A percentile compares a stretch with the other conserved stretches of the same genome.
These are phyloP conservation scores for Myxocyprinus asiaticus DNA, from an alignment of 2,113 vertebrate genomes.

Conservation along the genomic window DNA sequence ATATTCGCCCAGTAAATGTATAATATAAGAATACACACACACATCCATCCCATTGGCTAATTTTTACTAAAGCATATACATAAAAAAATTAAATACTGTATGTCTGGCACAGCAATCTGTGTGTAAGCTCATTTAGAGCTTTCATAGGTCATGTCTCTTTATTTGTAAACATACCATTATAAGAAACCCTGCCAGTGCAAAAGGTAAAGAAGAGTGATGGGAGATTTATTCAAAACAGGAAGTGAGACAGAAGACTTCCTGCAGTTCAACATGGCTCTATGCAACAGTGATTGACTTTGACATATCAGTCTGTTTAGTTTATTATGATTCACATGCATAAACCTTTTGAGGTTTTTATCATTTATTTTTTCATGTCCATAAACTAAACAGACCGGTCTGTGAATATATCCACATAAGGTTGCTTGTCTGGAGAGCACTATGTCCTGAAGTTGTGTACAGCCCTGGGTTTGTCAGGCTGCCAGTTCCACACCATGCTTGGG, in stretches of 20 bases:
- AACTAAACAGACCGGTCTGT: neutral
- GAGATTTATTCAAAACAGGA: neutral
- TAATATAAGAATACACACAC: too few species aligned
- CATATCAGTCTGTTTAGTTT: neutral
- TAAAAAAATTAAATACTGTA: too few species aligned
- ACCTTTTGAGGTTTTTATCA: neutral
- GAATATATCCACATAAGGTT: slow-evolving; percentile 55
- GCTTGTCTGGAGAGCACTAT: slow-evolving; percentile 43
- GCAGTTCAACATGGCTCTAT: neutral
- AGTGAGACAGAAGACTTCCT: neutral
- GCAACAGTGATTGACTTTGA: neutral
- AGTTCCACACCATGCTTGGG: slow-evolving; percentile 43
- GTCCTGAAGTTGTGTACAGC: slow-evolving; percentile 50
- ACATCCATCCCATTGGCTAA: too few species aligned
- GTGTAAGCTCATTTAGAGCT: neutral
- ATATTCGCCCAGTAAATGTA: too few species aligned
- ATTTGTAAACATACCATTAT: neutral
- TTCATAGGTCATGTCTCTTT: too few species aligned
- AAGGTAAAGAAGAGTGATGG: too few species aligned
- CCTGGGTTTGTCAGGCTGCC: slow-evolving; percentile 41
- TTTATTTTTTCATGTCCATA: slow-evolving; percentile 26
- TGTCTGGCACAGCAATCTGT: neutral
- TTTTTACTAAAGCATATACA: too few species aligned
- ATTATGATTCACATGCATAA: neutral
- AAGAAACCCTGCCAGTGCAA: neutral